Evolutionary conservation across 2,888 invertebrate species (phyloP).

Genomic region (Vanessa cardui): DNA sequence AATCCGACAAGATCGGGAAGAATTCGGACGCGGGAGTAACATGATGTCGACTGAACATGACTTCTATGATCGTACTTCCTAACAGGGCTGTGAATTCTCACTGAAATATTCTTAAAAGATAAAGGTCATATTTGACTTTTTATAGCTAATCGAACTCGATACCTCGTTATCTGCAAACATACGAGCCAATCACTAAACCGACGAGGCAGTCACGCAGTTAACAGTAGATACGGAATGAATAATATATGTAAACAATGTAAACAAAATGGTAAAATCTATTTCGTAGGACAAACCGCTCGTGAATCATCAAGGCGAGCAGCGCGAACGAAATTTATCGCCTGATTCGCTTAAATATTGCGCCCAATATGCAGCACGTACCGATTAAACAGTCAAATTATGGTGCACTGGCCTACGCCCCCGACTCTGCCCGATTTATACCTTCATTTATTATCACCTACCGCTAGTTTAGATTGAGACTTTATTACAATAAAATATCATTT

Average conservation of each 20-base stretch:
- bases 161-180: no score
- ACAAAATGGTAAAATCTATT: conserved; percentile 33
- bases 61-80: no score
- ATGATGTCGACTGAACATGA: no score
- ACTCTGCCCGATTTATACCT: conserved; percentile 32
- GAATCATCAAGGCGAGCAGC: conserved; percentile 38
- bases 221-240: conserved; percentile 10
- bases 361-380: conserved; percentile 39
- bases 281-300: conserved; percentile 33
- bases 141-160: no score
- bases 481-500: neutral
- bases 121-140: no score
- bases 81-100: no score
- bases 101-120: no score
- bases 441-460: conserved; percentile 5
- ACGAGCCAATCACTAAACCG: no score
- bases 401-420: conserved; percentile 29
- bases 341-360: conserved; percentile 41
- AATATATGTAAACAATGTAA: conserved; percentile 20
- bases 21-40: no score
- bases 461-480: neutral
- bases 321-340: conserved; percentile 39
- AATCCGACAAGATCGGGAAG: no score
- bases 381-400: conserved; percentile 41
- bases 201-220: neutral